Evolutionary conservation across 2,113 vertebrate genomes (phyloP).

Genomic region (Bostrychus sinensis): DNA sequence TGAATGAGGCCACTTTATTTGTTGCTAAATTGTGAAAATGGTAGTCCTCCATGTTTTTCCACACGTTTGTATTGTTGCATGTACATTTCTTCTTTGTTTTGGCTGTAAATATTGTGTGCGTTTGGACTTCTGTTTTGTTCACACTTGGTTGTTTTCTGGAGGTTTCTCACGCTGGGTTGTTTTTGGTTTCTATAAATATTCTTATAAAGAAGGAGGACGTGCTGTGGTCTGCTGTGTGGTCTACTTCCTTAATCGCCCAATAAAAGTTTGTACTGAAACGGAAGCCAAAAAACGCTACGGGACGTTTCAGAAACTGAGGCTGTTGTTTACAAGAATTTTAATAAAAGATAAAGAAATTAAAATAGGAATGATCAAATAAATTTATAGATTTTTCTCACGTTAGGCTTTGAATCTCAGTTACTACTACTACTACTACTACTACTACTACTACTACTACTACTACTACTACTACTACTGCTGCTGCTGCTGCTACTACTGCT

Average conservation of each 20-base stretch:
- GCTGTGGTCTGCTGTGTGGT: constrained; percentile 35
- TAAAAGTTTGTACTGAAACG: constrained; percentile 1
- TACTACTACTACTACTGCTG: no score
- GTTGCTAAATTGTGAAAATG: not conserved
- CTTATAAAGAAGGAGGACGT: constrained; percentile 52
- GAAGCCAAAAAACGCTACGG: not conserved
- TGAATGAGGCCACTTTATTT: not conserved
- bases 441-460: no score
- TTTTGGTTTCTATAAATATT: constrained; percentile 72
- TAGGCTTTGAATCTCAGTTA: no score
- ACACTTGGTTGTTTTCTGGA: not conserved
- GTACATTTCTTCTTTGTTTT: constrained; percentile 6
- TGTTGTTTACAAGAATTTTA: no score
- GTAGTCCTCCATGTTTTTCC: not conserved
- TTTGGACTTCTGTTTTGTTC: constrained; percentile 3
- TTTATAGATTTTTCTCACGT: no score
- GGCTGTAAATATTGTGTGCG: constrained; percentile 56
- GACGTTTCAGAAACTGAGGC: no score
- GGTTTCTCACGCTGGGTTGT: constrained; percentile 30
- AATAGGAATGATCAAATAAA: no score
- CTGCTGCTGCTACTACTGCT: no score
- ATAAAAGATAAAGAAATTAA: no score
- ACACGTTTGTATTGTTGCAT: not conserved
- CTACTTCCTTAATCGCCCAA: constrained; percentile 19
- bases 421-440: no score